phyloP scores from a whole-genome alignment of 2,797 vertebrate species.

The Sebastes wilsoni region DNA sequence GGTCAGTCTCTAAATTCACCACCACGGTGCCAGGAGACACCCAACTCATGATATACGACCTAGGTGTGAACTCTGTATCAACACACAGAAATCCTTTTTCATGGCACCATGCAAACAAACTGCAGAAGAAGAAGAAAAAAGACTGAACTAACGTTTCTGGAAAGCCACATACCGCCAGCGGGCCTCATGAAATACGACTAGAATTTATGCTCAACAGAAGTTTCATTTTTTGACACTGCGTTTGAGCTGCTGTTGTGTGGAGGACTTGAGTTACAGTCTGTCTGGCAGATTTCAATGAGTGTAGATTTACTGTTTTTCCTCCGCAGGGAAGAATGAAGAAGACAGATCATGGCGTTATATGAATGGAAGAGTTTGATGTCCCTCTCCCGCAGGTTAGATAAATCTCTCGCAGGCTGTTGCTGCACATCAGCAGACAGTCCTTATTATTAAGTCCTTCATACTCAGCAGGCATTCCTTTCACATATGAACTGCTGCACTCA shows the following conservation, averaged over 20 bases:
- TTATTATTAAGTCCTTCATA: slow-evolving; percentile 12
- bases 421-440: neutral
- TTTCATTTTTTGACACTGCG: slow-evolving; percentile 17
- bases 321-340: slow-evolving; percentile 32
- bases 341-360: slow-evolving; percentile 25
- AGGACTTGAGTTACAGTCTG: slow-evolving; percentile 50
- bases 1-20: slow-evolving; percentile 82
- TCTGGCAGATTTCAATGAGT: slow-evolving; percentile 24
- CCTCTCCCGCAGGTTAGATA: slow-evolving; percentile 3
- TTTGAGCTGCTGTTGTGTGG: slow-evolving; percentile 16
- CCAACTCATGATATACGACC: slow-evolving; percentile 48
- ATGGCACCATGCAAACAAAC: slow-evolving; percentile 10
- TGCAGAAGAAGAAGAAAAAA: neutral
- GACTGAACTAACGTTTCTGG: slow-evolving; percentile 9
- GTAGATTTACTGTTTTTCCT: slow-evolving; percentile 46
- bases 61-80: slow-evolving; percentile 34
- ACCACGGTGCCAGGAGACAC: slow-evolving; percentile 66
- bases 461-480: slow-evolving; percentile 13
- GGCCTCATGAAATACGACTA: slow-evolving; percentile 46
- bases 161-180: slow-evolving; percentile 17
- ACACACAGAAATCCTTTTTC: slow-evolving; percentile 39
- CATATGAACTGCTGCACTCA: slow-evolving; percentile 18
- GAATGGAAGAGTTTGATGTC: slow-evolving; percentile 24
- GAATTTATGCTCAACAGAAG: slow-evolving; percentile 50
- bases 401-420: slow-evolving; percentile 2